These are phyloP conservation scores for Enteromius trimaculatus DNA, from an alignment of 2,797 vertebrate species.

Conservation along the genomic window DNA sequence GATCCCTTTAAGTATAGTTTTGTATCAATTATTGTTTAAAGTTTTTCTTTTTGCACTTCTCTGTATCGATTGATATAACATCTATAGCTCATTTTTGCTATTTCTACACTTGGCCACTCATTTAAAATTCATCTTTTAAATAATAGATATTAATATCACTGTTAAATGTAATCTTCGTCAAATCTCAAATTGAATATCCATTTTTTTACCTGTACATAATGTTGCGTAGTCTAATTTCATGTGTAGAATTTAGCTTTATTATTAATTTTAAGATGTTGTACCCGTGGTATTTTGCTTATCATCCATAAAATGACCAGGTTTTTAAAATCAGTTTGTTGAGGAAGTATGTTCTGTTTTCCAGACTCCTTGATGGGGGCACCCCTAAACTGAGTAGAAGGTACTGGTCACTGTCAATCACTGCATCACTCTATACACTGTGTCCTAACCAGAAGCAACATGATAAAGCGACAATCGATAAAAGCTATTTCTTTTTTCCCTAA, in stretches of 20 bases:
- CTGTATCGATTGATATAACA: background rate
- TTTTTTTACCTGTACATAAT: background rate
- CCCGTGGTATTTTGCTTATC: background rate
- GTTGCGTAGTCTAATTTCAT: background rate
- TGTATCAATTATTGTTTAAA: background rate
- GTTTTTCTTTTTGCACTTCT: background rate
- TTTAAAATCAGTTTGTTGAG: background rate
- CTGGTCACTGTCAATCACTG: constrained; percentile 42
- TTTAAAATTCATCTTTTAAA: background rate
- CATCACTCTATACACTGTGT: background rate
- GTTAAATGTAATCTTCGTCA: background rate
- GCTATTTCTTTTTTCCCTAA: constrained; percentile 8
- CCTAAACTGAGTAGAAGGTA: constrained; percentile 92
- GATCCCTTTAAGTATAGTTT: background rate
- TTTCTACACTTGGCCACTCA: background rate
- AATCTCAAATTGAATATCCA: background rate
- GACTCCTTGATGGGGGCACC: constrained; percentile 87
- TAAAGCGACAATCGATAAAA: constrained; percentile 5
- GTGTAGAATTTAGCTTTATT: background rate
- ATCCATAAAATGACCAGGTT: background rate
- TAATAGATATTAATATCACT: background rate
- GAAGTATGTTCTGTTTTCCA: constrained; percentile 64
- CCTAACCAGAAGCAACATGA: background rate
- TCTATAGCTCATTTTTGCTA: background rate
- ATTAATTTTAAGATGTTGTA: background rate